Base-by-base conservation (phyloP, 1,140 invertebrate species). In the Drosophila pseudoobscura region DNA sequence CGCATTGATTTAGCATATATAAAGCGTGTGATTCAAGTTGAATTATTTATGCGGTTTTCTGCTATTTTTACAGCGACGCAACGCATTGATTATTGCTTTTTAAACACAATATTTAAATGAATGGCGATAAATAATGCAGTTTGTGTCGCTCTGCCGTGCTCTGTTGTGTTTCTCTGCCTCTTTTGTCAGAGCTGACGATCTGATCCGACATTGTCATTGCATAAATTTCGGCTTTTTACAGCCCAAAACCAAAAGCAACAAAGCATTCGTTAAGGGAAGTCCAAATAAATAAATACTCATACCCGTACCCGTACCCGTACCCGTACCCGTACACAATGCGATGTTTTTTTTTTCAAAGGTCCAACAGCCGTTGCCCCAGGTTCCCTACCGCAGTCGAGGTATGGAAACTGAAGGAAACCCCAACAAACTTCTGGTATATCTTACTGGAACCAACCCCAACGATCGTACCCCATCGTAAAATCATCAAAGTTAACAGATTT, bases 51-150 rank as follows among this genome's bases (percentile, higher is more conserved):
- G 66, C 60, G 78, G 61, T 72, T 59, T 56, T 39, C 35, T 79
- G 79, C 59, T 84, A 80, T 80, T 80, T 83, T 85, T 72, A 76
- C 60, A 75, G 57, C 55, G 70, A 70, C 58, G 26, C 39, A 11
- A 52, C 57, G 53, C 55, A 75, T 73, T 64, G 56, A 70, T 74
- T 64, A 75, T 75, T 75, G 71, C 74, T 74, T 75, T 74, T 74
- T 53, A 85, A 76, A 84, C 78, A 79, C 79, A 83, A 74, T 85
- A 85, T 85, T 84, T 85, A 85, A 84, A 85, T 80, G 80, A 75
- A 76, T 78, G 70, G 61, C 80, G 58, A 79, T 83, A 83, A 83
- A 83, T 84, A 83, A 83, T 83, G 79, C 75, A 84, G 75, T 79
- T 72, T 24, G 35, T 52, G 41, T 20, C 41, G 31, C 44, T 41